Percentiles rank a stretch among this genome's conserved stretches.
These are phyloP conservation scores for Acanthurus tractus DNA, from an alignment of 2,797 vertebrate species.

Conservation along the genomic window DNA sequence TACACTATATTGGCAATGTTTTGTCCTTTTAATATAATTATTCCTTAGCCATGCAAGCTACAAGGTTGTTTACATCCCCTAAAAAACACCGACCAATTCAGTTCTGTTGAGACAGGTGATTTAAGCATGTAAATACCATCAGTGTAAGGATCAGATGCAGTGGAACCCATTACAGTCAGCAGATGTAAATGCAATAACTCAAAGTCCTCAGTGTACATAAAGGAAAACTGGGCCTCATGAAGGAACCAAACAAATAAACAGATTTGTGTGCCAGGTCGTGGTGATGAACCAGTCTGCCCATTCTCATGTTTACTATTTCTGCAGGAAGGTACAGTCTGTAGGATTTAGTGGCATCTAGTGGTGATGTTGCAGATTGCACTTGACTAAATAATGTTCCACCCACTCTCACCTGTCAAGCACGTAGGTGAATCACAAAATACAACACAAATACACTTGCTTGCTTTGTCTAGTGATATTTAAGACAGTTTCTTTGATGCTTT, in stretches of 20 bases:
- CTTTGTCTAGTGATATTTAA: not conserved
- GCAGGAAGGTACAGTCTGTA: too few relatives aligned
- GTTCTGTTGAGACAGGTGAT: not conserved
- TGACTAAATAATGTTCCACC: too few relatives aligned
- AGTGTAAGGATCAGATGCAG: not conserved
- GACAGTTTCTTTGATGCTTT: not conserved
- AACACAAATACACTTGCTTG: not conserved
- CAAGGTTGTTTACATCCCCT: not conserved
- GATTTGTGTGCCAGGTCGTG: not conserved
- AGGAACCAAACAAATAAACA: not conserved
- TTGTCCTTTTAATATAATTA: not conserved
- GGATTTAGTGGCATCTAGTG: too few relatives aligned
- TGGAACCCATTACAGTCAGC: not conserved
- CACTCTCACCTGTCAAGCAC: too few relatives aligned
- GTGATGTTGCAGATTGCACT: too few relatives aligned
- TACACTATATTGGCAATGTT: not conserved
- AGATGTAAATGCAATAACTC: not conserved
- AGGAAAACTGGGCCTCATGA: not conserved
- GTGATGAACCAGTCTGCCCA: not conserved
- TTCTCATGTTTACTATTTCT: not conserved
- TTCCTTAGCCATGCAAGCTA: constrained; percentile 3
- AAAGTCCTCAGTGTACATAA: not conserved
- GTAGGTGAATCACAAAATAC: too few relatives aligned
- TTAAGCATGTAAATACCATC: not conserved
- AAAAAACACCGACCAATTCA: not conserved